Conservation (phyloP, 2,888 invertebrate genomes). For the Limnephilus rhombicus region DNA sequence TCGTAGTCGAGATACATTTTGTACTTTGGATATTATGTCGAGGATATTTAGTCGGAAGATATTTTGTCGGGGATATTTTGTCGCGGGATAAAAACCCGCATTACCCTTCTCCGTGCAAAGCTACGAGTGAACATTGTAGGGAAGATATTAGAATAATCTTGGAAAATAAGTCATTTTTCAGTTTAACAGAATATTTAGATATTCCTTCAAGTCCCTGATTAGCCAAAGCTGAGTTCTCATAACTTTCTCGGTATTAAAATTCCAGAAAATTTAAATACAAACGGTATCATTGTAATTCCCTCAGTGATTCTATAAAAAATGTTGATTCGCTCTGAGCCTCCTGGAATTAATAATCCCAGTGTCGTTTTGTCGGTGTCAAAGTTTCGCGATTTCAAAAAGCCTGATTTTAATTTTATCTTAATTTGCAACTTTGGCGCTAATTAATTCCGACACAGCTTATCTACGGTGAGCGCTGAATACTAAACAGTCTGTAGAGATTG, state of each 20-base stretch:
- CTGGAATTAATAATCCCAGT: constrained; percentile 9
- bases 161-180: neutral
- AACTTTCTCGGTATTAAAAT: neutral
- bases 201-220: neutral
- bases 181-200: neutral
- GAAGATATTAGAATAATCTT: neutral
- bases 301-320: neutral
- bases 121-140: neutral
- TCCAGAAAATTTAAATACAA: neutral
- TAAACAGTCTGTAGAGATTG: neutral
- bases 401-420: constrained; percentile 12
- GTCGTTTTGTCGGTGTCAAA: constrained; percentile 33
- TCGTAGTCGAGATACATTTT: too few relatives aligned
- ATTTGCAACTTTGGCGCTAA: constrained; percentile 39
- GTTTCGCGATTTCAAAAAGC: constrained; percentile 7
- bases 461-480: neutral
- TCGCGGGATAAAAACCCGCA: too few relatives aligned
- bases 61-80: too few relatives aligned
- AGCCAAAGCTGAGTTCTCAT: neutral
- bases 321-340: neutral
- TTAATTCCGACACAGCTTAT: constrained; percentile 23
- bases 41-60: too few relatives aligned
- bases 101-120: neutral
- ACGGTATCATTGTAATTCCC: neutral
- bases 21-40: too few relatives aligned